Evolutionary conservation across 1,140 invertebrate species (phyloP).

Genomic region (Drosophila pseudoananassae): DNA sequence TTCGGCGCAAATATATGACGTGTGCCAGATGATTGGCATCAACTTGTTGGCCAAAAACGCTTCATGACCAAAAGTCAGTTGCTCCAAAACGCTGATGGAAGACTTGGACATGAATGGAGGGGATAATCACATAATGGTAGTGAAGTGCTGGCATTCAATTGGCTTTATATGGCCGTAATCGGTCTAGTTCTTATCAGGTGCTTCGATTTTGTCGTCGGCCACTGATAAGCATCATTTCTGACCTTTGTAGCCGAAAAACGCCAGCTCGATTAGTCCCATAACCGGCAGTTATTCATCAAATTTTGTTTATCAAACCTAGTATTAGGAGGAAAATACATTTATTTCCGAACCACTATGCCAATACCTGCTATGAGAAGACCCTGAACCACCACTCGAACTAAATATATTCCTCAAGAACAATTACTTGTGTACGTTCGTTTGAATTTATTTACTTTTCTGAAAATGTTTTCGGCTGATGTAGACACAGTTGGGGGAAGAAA

Average conservation of each 20-base stretch:
- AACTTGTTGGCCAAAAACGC: conserved; percentile 32
- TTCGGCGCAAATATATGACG: conserved; percentile 55
- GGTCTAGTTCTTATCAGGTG: conserved; percentile 45
- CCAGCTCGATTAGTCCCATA: conserved; percentile 13
- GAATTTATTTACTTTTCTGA: conserved; percentile 24
- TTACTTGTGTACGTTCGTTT: conserved; percentile 29
- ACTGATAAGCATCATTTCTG: conserved; percentile 54
- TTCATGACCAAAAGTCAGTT: conserved; percentile 3
- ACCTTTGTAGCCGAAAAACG: conserved; percentile 57
- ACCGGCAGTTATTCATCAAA: conserved; percentile 50
- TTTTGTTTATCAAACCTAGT: conserved; percentile 23
- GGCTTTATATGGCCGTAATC: conserved; percentile 29
- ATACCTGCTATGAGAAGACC: conserved; percentile 14
- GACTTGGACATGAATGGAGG: conserved; percentile 12
- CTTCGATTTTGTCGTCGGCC: conserved; percentile 43
- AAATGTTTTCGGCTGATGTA: conserved; percentile 24
- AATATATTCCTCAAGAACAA: conserved; percentile 6
- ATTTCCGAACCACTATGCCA: conserved; percentile 8
- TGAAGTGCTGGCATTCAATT: conserved; percentile 48
- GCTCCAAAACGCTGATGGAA: background rate
- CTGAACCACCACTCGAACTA: conserved; percentile 16
- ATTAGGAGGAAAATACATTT: too few species aligned
- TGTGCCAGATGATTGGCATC: conserved; percentile 48
- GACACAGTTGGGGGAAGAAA: conserved; percentile 16
- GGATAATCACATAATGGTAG: too few species aligned